Percentiles rank a stretch among this genome's conserved stretches.
Conservation (phyloP, 2,797 vertebrate genomes). For the Lithobates pipiens region DNA sequence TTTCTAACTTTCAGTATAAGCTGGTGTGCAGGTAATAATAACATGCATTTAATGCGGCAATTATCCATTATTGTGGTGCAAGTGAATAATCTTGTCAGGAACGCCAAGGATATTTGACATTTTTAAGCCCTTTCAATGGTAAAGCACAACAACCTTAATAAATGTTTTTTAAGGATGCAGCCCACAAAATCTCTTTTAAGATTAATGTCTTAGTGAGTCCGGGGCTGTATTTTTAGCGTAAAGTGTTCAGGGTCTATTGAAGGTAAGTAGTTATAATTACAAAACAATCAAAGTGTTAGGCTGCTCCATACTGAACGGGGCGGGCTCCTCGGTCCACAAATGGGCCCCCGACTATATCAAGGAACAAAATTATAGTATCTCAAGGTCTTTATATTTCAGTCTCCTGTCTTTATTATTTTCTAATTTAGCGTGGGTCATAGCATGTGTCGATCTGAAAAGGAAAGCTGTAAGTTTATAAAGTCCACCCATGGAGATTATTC, state of each 20-base stretch:
- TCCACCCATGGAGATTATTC: neutral
- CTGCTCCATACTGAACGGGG: neutral
- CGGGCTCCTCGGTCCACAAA: slow-evolving; percentile 26
- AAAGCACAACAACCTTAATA: slow-evolving; percentile 49
- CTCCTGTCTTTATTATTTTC: slow-evolving; percentile 5
- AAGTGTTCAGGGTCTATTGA: slow-evolving; percentile 37
- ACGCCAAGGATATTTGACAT: slow-evolving; percentile 79
- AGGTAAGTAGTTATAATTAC: slow-evolving; percentile 45
- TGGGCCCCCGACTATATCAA: slow-evolving; percentile 34
- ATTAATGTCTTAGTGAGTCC: slow-evolving; percentile 50
- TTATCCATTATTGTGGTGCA: slow-evolving; percentile 77
- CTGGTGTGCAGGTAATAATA: slow-evolving; percentile 72
- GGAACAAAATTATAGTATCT: slow-evolving; percentile 51
- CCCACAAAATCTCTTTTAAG: slow-evolving; percentile 43
- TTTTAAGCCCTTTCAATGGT: slow-evolving; percentile 64
- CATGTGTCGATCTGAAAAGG: neutral
- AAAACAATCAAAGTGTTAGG: slow-evolving; percentile 15
- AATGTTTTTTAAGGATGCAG: slow-evolving; percentile 49
- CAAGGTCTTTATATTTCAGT: slow-evolving; percentile 33
- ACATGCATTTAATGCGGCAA: slow-evolving; percentile 75
- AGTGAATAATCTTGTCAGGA: slow-evolving; percentile 75
- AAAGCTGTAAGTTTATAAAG: slow-evolving; percentile 21
- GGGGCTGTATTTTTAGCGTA: slow-evolving; percentile 51
- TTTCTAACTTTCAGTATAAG: slow-evolving; percentile 22
- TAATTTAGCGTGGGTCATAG: neutral